phyloP scores from a whole-genome alignment of 2,797 vertebrate genomes.

The Gouania willdenowi region DNA sequence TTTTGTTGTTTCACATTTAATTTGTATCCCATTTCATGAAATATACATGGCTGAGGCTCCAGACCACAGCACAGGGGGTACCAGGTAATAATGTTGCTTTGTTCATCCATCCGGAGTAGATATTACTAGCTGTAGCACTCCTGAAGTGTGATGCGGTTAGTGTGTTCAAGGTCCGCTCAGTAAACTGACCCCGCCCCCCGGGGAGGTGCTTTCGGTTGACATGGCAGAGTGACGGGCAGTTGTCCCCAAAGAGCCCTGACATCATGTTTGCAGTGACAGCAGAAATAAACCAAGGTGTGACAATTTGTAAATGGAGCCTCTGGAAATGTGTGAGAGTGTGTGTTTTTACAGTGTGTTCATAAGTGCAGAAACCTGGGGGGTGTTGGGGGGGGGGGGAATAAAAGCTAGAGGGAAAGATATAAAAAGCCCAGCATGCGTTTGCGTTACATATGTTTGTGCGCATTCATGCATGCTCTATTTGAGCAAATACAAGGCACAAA shows the following conservation, averaged over 20 bases:
- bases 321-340: constrained; percentile 6
- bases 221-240: constrained; percentile 54
- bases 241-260: constrained; percentile 50
- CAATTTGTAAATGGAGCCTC: constrained; percentile 34
- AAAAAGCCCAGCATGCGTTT: too few species aligned
- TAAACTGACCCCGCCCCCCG: constrained; percentile 17
- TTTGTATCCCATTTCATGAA: constrained; percentile 67
- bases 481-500: constrained; percentile 19
- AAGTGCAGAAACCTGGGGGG: constrained; percentile 1
- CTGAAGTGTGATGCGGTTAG: neutral
- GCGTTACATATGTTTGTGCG: constrained; percentile 49
- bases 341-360: constrained; percentile 5
- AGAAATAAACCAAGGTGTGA: constrained; percentile 28
- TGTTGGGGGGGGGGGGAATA: constrained; percentile 1
- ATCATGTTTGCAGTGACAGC: constrained; percentile 53
- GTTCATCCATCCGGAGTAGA: constrained; percentile 45
- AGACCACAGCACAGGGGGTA: constrained; percentile 28
- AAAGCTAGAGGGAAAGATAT: neutral
- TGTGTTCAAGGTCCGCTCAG: constrained; percentile 6
- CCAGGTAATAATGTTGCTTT: constrained; percentile 41
- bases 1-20: constrained; percentile 62
- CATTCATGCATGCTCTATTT: constrained; percentile 17
- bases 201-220: constrained; percentile 26
- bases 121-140: constrained; percentile 29
- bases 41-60: constrained; percentile 47